Evolutionary conservation across 2,113 vertebrate species (phyloP).

Genomic region (Eretmochelys imbricata): DNA sequence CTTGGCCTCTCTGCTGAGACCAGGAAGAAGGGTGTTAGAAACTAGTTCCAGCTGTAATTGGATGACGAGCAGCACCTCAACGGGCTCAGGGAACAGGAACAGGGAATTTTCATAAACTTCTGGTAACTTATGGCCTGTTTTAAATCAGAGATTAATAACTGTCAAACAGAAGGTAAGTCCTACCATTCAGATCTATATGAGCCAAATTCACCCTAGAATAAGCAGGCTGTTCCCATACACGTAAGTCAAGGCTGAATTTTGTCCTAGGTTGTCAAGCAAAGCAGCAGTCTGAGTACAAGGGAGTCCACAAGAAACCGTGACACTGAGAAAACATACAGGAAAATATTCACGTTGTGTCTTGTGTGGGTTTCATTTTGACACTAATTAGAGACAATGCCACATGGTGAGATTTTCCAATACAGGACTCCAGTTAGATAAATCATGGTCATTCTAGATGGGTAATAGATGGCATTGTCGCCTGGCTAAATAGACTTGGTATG

Average conservation of each 20-base stretch:
- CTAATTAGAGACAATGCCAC: background rate
- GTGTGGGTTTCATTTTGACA: background rate
- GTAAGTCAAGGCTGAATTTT: slow-evolving; percentile 40
- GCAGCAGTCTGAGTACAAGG: background rate
- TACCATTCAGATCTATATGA: background rate
- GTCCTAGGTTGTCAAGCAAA: slow-evolving; percentile 36
- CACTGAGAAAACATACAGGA: background rate
- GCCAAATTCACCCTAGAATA: background rate
- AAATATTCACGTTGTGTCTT: slow-evolving; percentile 39
- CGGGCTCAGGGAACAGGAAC: background rate
- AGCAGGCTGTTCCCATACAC: slow-evolving; percentile 16
- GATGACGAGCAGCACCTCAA: background rate
- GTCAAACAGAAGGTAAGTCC: slow-evolving; percentile 4
- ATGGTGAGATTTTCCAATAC: slow-evolving; percentile 53
- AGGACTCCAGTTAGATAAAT: slow-evolving; percentile 39
- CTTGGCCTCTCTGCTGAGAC: background rate
- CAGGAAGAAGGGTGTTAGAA: background rate
- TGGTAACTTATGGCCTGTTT: background rate
- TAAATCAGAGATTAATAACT: slow-evolving; percentile 38
- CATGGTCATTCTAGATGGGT: background rate
- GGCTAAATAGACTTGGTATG: background rate
- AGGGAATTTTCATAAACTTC: background rate
- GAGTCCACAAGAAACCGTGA: slow-evolving; percentile 45
- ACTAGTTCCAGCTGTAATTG: background rate
- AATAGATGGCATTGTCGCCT: background rate